Percentiles rank a stretch among this genome's conserved stretches.
Evolutionary conservation across 2,888 invertebrate species (phyloP).

Genomic region (Malthinus seriepunctatus): DNA sequence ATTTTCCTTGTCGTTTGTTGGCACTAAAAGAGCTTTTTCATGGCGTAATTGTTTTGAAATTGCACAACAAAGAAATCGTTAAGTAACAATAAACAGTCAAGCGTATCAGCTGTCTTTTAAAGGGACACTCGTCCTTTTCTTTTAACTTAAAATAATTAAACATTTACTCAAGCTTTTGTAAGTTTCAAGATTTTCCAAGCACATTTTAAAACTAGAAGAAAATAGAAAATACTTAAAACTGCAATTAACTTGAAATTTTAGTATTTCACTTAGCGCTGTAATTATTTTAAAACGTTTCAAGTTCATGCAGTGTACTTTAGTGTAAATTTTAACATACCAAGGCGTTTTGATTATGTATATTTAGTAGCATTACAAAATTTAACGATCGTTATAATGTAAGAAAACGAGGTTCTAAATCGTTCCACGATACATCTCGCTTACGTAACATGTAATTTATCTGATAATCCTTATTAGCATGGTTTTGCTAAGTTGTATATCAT

Average conservation of each 20-base stretch:
- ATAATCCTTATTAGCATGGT: constrained; percentile 22
- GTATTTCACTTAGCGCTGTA: too few relatives aligned
- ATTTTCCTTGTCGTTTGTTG: too few relatives aligned
- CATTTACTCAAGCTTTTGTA: not conserved
- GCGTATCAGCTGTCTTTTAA: too few relatives aligned
- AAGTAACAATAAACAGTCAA: too few relatives aligned
- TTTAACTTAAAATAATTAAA: constrained; percentile 3
- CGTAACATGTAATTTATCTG: constrained; percentile 16
- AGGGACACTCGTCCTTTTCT: not conserved
- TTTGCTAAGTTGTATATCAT: constrained; percentile 24
- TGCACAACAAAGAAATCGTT: not conserved
- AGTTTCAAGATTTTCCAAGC: not conserved
- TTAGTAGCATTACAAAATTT: not conserved
- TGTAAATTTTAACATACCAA: not conserved
- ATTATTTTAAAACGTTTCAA: not conserved
- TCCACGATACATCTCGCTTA: constrained; percentile 13
- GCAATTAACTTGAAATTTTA: not conserved
- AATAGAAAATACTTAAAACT: constrained; percentile 1
- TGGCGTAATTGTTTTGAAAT: not conserved
- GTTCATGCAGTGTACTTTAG: not conserved
- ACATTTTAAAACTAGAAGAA: constrained; percentile 2
- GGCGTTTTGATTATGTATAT: not conserved
- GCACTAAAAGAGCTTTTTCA: too few relatives aligned
- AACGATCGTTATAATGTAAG: not conserved
- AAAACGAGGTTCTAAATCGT: constrained; percentile 14